phyloP scores from a whole-genome alignment of 2,797 vertebrate species.

The Sebastes oblongus region DNA sequence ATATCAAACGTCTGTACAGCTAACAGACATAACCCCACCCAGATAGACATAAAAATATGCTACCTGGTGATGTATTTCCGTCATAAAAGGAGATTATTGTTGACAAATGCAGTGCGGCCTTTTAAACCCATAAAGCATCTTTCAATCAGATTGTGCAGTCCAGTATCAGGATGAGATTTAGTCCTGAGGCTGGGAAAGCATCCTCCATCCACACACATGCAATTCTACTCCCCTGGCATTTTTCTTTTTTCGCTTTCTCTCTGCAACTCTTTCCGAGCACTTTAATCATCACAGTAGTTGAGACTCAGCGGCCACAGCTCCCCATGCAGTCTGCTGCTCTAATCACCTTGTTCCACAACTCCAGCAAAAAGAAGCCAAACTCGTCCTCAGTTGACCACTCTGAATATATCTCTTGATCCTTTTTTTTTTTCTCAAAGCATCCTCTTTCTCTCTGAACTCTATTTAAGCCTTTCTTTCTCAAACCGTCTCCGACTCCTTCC shows the following conservation, averaged over 20 bases:
- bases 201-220: background rate
- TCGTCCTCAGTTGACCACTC: constrained; percentile 21
- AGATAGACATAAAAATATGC: background rate
- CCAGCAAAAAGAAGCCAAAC: constrained; percentile 6
- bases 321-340: constrained; percentile 36
- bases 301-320: constrained; percentile 34
- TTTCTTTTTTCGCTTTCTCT: background rate
- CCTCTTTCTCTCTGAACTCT: constrained; percentile 2
- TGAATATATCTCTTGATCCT: constrained; percentile 22
- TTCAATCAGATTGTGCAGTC: constrained; percentile 15
- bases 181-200: constrained; percentile 7
- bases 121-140: constrained; percentile 22
- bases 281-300: constrained; percentile 43
- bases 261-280: constrained; percentile 36
- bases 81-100: constrained; percentile 20
- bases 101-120: constrained; percentile 6
- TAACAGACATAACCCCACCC: constrained; percentile 7
- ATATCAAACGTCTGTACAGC: constrained; percentile 24
- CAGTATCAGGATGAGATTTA: constrained; percentile 28
- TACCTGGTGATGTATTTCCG: background rate
- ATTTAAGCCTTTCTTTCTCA: background rate
- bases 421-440: constrained; percentile 7
- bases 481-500: background rate
- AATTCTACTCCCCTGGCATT: background rate
- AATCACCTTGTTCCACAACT: constrained; percentile 47